phyloP scores from a whole-genome alignment of 2,797 vertebrate species.

The Brachyalestes nurse region DNA sequence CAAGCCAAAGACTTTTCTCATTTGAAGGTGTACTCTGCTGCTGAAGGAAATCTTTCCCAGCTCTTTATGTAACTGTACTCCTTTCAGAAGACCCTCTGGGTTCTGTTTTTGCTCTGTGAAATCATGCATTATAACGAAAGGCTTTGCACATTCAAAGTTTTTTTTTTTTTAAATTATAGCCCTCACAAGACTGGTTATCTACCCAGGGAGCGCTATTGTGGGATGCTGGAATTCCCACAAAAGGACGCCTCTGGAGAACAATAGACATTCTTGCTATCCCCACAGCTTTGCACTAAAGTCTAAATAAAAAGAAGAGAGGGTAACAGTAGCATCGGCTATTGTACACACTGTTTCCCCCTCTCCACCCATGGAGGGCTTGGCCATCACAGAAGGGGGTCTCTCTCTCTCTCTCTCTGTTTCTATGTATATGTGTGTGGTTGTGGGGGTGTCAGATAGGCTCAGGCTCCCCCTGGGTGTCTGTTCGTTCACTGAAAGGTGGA shows the following conservation, averaged over 20 bases:
- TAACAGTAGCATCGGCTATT: constrained; percentile 77
- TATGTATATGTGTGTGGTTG: constrained; percentile 17
- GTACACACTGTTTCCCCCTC: constrained; percentile 73
- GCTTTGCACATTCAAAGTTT: constrained; percentile 67
- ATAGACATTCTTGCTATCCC: constrained; percentile 78
- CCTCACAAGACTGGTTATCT: constrained; percentile 57
- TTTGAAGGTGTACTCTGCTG: neutral
- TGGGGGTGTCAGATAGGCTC: constrained; percentile 32
- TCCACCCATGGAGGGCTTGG: constrained; percentile 62
- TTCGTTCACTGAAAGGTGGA: constrained; percentile 60
- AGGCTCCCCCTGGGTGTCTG: constrained; percentile 51
- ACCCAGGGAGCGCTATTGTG: constrained; percentile 71
- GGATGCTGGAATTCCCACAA: constrained; percentile 77
- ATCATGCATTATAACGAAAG: constrained; percentile 73
- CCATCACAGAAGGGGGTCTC: constrained; percentile 16
- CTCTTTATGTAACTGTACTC: constrained; percentile 21
- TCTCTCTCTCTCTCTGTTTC: neutral
- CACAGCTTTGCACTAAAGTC: constrained; percentile 70
- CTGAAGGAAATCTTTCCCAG: neutral
- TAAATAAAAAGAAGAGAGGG: constrained; percentile 65
- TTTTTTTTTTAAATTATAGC: constrained; percentile 73
- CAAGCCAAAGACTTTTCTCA: neutral
- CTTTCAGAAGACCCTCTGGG: constrained; percentile 39
- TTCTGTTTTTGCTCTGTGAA: constrained; percentile 74
- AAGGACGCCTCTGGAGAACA: constrained; percentile 76